These are phyloP conservation scores for Forbesichthys agassizii DNA, from an alignment of 2,113 vertebrate species.

Conservation along the genomic window DNA sequence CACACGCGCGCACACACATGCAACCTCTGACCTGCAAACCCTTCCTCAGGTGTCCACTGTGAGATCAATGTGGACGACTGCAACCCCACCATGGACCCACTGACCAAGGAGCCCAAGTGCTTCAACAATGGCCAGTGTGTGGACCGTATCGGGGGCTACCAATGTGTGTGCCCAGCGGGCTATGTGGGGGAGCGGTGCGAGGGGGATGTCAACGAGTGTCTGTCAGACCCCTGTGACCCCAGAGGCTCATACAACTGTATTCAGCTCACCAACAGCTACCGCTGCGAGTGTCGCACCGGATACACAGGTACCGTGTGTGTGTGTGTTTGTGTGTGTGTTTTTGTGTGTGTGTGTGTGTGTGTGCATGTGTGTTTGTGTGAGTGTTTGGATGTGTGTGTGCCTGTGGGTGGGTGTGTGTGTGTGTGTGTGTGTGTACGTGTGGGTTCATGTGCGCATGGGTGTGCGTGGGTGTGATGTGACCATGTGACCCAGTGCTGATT, in stretches of 20 bases:
- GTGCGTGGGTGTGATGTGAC: too few relatives aligned
- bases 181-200: constrained; percentile 97
- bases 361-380: too few relatives aligned
- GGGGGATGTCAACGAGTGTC: constrained; percentile 96
- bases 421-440: too few relatives aligned
- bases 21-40: background rate
- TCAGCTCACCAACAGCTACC: constrained; percentile 93
- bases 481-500: background rate
- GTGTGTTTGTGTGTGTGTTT: background rate
- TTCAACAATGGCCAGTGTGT: constrained; percentile 93
- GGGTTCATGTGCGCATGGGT: background rate
- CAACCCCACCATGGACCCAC: constrained; percentile 82
- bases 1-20: background rate
- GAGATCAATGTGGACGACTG: constrained; percentile 97
- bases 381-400: too few relatives aligned
- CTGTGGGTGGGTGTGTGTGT: too few relatives aligned
- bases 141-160: constrained; percentile 92
- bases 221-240: constrained; percentile 93
- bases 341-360: too few relatives aligned
- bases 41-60: constrained; percentile 87
- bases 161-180: constrained; percentile 87
- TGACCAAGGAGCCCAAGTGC: constrained; percentile 89
- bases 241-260: constrained; percentile 95
- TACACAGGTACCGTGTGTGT: constrained; percentile 80
- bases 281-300: constrained; percentile 92